A percentile compares a stretch with the other conserved stretches of the same genome.
Conservation (phyloP, 2,797 vertebrate species). For the Hypotaenidia philippensis region DNA sequence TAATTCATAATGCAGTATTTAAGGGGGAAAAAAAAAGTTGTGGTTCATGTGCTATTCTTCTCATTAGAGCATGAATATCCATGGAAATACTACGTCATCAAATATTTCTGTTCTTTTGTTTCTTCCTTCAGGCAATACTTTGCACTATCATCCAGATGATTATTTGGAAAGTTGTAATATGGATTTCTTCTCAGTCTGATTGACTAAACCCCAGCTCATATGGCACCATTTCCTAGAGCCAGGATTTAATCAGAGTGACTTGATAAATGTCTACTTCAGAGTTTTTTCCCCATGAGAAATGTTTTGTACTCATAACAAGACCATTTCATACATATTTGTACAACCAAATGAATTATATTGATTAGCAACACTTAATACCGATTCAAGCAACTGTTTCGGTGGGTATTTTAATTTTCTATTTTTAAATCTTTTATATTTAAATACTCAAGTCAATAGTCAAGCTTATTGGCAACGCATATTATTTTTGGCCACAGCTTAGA, state of each 20-base stretch:
- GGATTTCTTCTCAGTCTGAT: conserved; percentile 57
- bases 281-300: conserved; percentile 20
- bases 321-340: conserved; percentile 46
- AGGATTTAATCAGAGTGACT: conserved; percentile 58
- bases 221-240: conserved; percentile 37
- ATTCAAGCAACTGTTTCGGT: neutral
- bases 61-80: conserved; percentile 5
- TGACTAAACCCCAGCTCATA: conserved; percentile 47
- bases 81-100: conserved; percentile 16
- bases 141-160: conserved; percentile 47
- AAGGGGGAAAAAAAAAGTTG: neutral
- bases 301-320: conserved; percentile 39
- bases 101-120: conserved; percentile 23
- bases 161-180: conserved; percentile 63
- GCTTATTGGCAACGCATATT: neutral
- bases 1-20: neutral
- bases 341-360: conserved; percentile 41
- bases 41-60: neutral
- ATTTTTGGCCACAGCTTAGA: neutral
- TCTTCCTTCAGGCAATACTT: conserved; percentile 36
- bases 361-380: conserved; percentile 40
- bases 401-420: neutral
- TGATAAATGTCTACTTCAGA: conserved; percentile 40
- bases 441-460: neutral
- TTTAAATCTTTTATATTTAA: conserved; percentile 29